Evolutionary conservation across 2,113 vertebrate species (phyloP).

Genomic region (Entosphenus tridentatus): DNA sequence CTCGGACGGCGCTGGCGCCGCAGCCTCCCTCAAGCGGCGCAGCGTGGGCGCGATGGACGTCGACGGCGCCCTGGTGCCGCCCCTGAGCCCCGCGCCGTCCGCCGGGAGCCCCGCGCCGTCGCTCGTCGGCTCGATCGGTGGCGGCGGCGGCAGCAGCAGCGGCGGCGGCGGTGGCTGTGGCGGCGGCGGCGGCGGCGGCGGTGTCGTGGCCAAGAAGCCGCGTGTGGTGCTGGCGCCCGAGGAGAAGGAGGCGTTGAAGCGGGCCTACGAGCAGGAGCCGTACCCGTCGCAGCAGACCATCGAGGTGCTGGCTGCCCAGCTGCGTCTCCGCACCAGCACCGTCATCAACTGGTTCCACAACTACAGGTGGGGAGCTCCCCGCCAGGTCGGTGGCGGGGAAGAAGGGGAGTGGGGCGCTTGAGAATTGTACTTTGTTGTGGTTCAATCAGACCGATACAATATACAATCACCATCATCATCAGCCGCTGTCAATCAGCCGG

Average conservation of each 20-base stretch:
- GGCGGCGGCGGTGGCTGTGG: no score
- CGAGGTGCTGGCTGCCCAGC: constrained; percentile 65
- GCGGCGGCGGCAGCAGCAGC: no score
- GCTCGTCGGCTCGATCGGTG: not conserved
- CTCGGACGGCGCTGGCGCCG: not conserved
- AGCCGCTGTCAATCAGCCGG: no score
- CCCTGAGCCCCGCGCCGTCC: not conserved
- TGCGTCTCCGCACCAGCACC: constrained; percentile 88
- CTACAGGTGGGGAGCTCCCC: constrained; percentile 39
- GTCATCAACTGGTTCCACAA: constrained; percentile 99
- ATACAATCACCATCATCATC: no score
- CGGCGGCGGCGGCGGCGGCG: constrained; percentile 22
- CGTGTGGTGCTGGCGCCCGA: constrained; percentile 70
- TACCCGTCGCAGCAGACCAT: constrained; percentile 96
- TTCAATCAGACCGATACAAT: no score
- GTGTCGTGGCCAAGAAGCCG: constrained; percentile 69
- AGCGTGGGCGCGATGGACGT: not conserved
- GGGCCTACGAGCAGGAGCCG: constrained; percentile 72
- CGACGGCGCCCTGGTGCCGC: not conserved
- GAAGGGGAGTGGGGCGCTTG: no score
- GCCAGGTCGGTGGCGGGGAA: no score
- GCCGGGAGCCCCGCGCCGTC: not conserved
- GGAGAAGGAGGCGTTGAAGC: constrained; percentile 76
- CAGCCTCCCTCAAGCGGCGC: constrained; percentile 2
- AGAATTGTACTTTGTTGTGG: no score